phyloP scores from a whole-genome alignment of 2,888 invertebrate species.

The Nomada lathburiana region DNA sequence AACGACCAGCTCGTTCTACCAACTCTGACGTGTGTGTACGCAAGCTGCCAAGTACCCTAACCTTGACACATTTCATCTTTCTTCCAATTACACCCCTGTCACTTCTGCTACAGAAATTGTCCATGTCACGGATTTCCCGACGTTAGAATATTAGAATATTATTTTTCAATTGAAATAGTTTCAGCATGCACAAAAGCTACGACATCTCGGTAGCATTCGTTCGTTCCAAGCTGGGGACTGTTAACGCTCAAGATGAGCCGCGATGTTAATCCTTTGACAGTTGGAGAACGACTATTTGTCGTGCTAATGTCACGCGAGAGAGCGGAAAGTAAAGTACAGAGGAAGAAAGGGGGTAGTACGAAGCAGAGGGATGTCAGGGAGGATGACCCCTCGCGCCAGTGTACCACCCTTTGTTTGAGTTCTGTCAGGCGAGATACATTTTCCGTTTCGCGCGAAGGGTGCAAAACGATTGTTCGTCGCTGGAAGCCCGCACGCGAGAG shows the following conservation, averaged over 20 bases:
- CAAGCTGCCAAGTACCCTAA: background rate
- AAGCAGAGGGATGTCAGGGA: slow-evolving; percentile 20
- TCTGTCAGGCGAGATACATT: slow-evolving; percentile 81
- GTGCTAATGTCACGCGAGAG: slow-evolving; percentile 72
- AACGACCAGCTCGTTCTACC: slow-evolving; percentile 61
- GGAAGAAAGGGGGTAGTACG: slow-evolving; percentile 5
- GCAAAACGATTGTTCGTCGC: slow-evolving; percentile 78
- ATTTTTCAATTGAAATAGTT: background rate
- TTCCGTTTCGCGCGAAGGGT: slow-evolving; percentile 78
- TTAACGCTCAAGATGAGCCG: slow-evolving; percentile 52
- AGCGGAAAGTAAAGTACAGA: slow-evolving; percentile 45
- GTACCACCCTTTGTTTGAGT: slow-evolving; percentile 81
- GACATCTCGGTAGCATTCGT: background rate
- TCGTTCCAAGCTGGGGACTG: slow-evolving; percentile 35
- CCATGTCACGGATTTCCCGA: too few species aligned
- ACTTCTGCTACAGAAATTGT: background rate
- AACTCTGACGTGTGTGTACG: background rate
- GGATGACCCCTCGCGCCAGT: slow-evolving; percentile 61
- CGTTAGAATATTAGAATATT: too few species aligned
- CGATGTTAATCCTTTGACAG: slow-evolving; percentile 73
- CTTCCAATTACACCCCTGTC: background rate
- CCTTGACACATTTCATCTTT: background rate
- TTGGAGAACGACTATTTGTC: slow-evolving; percentile 73
- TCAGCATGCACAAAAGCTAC: too few species aligned
- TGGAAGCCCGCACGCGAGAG: slow-evolving; percentile 59